Evolutionary conservation across 1,140 invertebrate genomes (phyloP).

Genomic region (Euwallacea similis): DNA sequence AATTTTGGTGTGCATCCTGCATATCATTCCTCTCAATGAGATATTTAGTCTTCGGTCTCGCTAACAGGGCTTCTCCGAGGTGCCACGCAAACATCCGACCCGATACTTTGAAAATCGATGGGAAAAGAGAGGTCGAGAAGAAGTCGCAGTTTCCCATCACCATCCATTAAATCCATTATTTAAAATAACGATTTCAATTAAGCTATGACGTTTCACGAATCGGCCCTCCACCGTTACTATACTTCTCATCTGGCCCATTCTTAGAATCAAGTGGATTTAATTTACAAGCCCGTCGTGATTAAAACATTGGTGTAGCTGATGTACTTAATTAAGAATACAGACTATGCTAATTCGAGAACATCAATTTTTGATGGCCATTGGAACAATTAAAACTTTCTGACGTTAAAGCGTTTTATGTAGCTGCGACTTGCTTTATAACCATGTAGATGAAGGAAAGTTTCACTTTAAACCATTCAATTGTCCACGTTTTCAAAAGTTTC

Average conservation of each 20-base stretch:
- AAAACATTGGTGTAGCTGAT: constrained; percentile 37
- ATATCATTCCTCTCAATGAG: too few species aligned
- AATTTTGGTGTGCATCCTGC: too few species aligned
- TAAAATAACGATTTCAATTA: too few species aligned
- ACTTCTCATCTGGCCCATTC: constrained; percentile 18
- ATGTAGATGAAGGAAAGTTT: constrained; percentile 40
- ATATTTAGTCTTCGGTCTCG: too few species aligned
- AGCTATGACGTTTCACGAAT: too few species aligned
- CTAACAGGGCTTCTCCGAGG: too few species aligned
- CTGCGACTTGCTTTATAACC: constrained; percentile 43
- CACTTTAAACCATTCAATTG: constrained; percentile 47
- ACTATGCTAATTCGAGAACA: constrained; percentile 47
- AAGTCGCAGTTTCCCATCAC: too few species aligned
- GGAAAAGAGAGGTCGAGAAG: too few species aligned
- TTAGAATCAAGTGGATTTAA: constrained; percentile 35
- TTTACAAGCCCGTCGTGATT: constrained; percentile 33
- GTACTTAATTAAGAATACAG: constrained; percentile 45
- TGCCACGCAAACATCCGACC: too few species aligned
- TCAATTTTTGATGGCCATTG: constrained; percentile 50
- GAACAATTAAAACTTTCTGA: constrained; percentile 51
- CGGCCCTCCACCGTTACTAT: not conserved
- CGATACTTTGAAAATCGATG: too few species aligned
- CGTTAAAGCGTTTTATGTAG: constrained; percentile 47
- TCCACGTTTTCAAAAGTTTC: constrained; percentile 45
- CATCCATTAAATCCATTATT: too few species aligned